A percentile compares a stretch with the other conserved stretches of the same genome.
Evolutionary conservation across 2,797 vertebrate species (phyloP).

Genomic region (Spinus olivaceus): DNA sequence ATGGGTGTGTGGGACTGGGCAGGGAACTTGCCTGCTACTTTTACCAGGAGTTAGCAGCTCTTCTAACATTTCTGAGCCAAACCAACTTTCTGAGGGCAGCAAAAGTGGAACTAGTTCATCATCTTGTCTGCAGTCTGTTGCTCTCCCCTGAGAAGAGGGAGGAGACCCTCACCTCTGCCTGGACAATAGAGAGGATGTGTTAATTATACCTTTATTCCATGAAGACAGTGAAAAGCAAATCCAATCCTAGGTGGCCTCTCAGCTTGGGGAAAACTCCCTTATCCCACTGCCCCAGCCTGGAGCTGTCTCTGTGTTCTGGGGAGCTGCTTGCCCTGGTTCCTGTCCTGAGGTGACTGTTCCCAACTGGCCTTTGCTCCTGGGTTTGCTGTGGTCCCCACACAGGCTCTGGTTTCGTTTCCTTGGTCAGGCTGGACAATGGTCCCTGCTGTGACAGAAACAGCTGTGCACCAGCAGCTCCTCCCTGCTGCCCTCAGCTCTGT

Average conservation of each 20-base stretch:
- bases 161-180: background rate
- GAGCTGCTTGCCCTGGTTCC: background rate
- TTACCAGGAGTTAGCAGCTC: background rate
- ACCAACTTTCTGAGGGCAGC: background rate
- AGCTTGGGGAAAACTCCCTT: background rate
- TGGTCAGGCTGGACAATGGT: background rate
- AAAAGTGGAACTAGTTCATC: background rate
- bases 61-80: background rate
- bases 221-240: background rate
- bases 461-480: background rate
- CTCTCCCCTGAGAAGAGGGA: background rate
- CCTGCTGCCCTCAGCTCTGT: background rate
- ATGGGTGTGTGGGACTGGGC: background rate
- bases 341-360: background rate
- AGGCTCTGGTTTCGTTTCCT: background rate
- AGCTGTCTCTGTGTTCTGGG: accelerated
- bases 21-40: background rate
- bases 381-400: background rate
- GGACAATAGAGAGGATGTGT: background rate
- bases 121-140: background rate
- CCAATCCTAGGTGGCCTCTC: background rate
- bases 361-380: background rate
- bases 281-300: accelerated
- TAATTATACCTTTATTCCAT: background rate
- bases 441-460: background rate